Conservation (phyloP, 2,888 invertebrate genomes). For the Acanthoscelides obtectus region DNA sequence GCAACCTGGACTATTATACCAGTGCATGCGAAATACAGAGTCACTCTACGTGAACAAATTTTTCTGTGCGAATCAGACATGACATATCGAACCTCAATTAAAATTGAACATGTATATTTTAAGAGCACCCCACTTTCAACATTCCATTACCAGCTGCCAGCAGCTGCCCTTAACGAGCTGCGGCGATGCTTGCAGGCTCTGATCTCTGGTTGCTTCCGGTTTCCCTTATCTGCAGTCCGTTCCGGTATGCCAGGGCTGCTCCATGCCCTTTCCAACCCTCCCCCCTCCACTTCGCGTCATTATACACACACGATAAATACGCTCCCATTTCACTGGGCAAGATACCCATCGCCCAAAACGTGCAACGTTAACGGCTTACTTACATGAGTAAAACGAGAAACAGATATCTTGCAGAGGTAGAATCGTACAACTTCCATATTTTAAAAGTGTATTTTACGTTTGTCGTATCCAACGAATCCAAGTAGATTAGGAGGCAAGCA, state of each 20-base stretch:
- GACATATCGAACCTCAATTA: too few species aligned
- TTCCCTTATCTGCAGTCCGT: background rate
- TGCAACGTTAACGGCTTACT: background rate
- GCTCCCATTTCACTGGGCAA: background rate
- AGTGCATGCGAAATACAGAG: too few species aligned
- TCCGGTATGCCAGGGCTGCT: background rate
- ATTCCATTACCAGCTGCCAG: background rate
- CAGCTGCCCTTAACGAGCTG: background rate
- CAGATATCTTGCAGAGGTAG: too few species aligned
- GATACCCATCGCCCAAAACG: background rate
- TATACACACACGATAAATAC: background rate
- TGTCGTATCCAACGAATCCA: too few species aligned
- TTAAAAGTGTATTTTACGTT: too few species aligned
- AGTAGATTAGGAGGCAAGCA: too few species aligned
- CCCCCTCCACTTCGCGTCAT: too few species aligned
- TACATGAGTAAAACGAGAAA: too few species aligned
- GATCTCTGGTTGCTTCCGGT: background rate
- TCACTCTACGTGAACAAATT: too few species aligned
- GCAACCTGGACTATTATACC: too few species aligned
- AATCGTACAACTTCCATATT: too few species aligned
- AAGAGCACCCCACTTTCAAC: background rate
- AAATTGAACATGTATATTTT: background rate
- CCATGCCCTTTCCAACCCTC: background rate
- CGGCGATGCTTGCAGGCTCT: background rate
- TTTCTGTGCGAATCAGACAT: too few species aligned